A percentile compares a stretch with the other conserved stretches of the same genome.
These are phyloP conservation scores for Trachelus iudaicus DNA, from an alignment of 2,888 invertebrate species.

Conservation along the genomic window DNA sequence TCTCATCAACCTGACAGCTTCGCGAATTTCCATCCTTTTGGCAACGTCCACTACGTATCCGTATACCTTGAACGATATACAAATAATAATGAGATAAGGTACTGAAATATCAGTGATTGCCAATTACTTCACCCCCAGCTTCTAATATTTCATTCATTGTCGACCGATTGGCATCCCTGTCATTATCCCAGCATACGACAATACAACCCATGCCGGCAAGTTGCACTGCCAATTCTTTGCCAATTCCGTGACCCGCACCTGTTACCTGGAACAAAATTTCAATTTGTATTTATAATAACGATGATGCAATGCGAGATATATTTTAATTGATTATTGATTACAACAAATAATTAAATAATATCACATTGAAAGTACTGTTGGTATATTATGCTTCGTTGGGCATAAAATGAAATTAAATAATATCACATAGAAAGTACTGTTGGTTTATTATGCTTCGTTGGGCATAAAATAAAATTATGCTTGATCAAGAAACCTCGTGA, in stretches of 20 bases:
- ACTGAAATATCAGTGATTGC: background rate
- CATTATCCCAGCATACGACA: conserved; percentile 53
- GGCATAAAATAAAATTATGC: no score
- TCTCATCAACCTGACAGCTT: conserved; percentile 46
- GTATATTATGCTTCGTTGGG: no score
- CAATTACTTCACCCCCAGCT: conserved; percentile 50
- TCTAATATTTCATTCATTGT: conserved; percentile 46
- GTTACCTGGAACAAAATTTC: conserved; percentile 40
- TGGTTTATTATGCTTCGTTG: no score
- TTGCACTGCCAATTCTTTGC: conserved; percentile 52
- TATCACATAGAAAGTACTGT: no score
- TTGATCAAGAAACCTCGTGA: no score
- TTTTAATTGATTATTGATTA: background rate
- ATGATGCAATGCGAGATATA: background rate
- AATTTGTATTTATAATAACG: no score
- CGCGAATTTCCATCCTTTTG: conserved; percentile 44
- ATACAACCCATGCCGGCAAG: conserved; percentile 49
- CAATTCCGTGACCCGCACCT: conserved; percentile 56
- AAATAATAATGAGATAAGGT: background rate
- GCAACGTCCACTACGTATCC: conserved; percentile 55
- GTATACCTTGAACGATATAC: conserved; percentile 38
- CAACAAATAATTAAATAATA: no score
- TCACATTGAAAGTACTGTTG: no score
- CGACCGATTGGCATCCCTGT: conserved; percentile 42
- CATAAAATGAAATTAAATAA: no score